Conservation (phyloP, 2,113 vertebrate species). For the Barnardius zonarius region DNA sequence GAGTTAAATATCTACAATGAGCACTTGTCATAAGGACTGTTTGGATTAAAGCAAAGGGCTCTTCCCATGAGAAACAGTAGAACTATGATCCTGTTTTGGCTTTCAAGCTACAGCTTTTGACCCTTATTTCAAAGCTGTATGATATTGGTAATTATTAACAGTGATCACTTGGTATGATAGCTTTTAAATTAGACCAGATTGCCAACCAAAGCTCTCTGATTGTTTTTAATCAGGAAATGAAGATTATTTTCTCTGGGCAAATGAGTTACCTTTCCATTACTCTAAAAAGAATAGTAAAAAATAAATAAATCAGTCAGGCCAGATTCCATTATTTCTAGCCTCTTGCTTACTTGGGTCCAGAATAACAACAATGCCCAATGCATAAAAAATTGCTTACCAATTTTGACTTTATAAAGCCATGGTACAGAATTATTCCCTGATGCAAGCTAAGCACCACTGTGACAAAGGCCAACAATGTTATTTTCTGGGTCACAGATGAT, state of each 20-base stretch:
- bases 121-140: slow-evolving; percentile 59
- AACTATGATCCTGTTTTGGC: neutral
- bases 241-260: slow-evolving; percentile 34
- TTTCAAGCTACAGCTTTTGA: slow-evolving; percentile 56
- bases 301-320: neutral
- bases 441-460: neutral
- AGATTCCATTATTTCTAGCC: neutral
- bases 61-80: neutral
- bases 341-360: slow-evolving; percentile 8
- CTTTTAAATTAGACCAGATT: slow-evolving; percentile 72
- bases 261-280: slow-evolving; percentile 4
- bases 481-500: neutral
- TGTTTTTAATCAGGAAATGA: slow-evolving; percentile 70
- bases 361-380: neutral
- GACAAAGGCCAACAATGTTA: neutral
- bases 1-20: neutral
- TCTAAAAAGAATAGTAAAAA: neutral
- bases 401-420: slow-evolving; percentile 5
- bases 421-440: neutral
- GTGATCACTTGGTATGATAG: slow-evolving; percentile 61
- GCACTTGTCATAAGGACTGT: neutral
- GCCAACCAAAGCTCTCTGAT: slow-evolving; percentile 47
- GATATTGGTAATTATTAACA: slow-evolving; percentile 60
- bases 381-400: neutral
- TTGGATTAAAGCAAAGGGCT: neutral